Evolutionary conservation across 2,888 invertebrate species (phyloP).

Genomic region (Sarcophaga caerulescens): DNA sequence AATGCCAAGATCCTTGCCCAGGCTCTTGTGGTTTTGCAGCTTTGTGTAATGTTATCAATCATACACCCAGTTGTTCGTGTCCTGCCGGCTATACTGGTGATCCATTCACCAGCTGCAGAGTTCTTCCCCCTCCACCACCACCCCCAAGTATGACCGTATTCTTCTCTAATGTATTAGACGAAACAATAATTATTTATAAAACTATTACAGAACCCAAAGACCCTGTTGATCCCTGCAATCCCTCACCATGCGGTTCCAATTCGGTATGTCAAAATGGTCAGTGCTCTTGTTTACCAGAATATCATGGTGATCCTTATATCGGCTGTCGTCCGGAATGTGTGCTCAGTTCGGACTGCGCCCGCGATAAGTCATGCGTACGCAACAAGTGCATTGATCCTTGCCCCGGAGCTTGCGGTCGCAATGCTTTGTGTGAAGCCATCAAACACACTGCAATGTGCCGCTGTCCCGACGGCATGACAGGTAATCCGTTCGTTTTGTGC

Average conservation of each 20-base stretch:
- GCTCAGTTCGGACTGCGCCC: slow-evolving; percentile 89
- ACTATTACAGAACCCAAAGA: slow-evolving; percentile 71
- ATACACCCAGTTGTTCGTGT: slow-evolving; percentile 90
- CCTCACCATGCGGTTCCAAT: slow-evolving; percentile 90
- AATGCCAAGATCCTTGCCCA: slow-evolving; percentile 89
- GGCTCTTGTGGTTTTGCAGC: slow-evolving; percentile 89
- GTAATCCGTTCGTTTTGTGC: slow-evolving; percentile 87
- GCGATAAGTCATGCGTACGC: slow-evolving; percentile 88
- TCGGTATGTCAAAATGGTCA: slow-evolving; percentile 87
- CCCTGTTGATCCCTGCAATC: slow-evolving; percentile 85
- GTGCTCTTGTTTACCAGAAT: slow-evolving; percentile 89
- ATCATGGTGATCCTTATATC: slow-evolving; percentile 89
- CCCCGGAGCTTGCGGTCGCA: slow-evolving; percentile 89
- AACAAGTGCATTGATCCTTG: slow-evolving; percentile 93
- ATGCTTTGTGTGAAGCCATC: slow-evolving; percentile 89
- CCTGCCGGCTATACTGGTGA: slow-evolving; percentile 87
- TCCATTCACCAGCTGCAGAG: slow-evolving; percentile 87
- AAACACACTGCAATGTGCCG: slow-evolving; percentile 86
- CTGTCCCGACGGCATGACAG: slow-evolving; percentile 86
- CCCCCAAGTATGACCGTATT: slow-evolving; percentile 72
- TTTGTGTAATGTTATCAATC: slow-evolving; percentile 87
- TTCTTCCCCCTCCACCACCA: slow-evolving; percentile 82
- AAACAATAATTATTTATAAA: not conserved
- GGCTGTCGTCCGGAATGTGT: slow-evolving; percentile 92
- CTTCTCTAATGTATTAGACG: not conserved